Evolutionary conservation across 2,888 invertebrate species (phyloP), one percentile per base, ranked within the genome.

Genomic region (Sussaba pulchella): DNA sequence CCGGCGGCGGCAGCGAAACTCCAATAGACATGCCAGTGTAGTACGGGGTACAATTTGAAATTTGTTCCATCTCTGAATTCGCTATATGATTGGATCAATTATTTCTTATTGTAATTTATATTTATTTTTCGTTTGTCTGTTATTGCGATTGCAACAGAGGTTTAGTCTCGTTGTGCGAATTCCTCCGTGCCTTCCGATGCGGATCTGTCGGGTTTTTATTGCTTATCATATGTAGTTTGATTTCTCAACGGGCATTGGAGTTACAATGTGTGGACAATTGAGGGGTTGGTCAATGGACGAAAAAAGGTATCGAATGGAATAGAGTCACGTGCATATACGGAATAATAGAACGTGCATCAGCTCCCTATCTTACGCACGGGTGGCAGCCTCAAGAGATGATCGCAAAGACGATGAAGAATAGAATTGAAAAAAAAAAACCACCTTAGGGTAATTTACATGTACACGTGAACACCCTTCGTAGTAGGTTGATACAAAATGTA

Each of bases 41-140:
- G 31, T 41, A 63, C 50, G 31, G 43, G 57, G 26, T 67, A 61
- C 59, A 61, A 78, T 78, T 66, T 61, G 52, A 57, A 61, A 14
- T 67, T 75, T 41, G 21, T 67, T 67, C 31, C 45, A 41, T 50
- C 45, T 52, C 64, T 78, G 63, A 43, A 75, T 71, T 72, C 59
- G 63, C 52, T 41, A 43, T 57, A 39, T 54, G 72, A 76, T 80
- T 80, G 76, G 69, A 64, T 81, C 80, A 81, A 81, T 81, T 81
- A 81, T 76, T 81, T 81, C 72, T 76, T 76, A 81, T 76, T 72
- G 69, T 41, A 72, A 76, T 76, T 73, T 76, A 76, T 73, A 64
- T 57, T 74, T 63, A 57, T 63, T 76, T 54, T 59, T 66, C 19
- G 63, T 76, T 76, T 67, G 66, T 61, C 52, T 57, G 24, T 52